Evolutionary conservation across 1,140 invertebrate species (phyloP), one percentile per base, ranked within the genome.

Genomic region (Anagrus nilaparvatae): DNA sequence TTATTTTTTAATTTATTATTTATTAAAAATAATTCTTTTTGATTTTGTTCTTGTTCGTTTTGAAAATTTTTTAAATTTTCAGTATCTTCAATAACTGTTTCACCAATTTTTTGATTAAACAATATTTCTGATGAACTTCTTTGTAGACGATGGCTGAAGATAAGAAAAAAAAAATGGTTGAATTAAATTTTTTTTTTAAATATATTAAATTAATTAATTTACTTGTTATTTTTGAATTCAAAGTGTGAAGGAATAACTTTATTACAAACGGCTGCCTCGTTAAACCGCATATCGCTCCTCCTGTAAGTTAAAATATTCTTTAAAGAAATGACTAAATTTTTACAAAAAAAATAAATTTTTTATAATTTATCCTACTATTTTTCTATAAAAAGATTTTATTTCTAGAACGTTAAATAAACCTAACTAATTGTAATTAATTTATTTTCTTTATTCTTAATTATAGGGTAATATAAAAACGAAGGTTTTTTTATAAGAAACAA

Each of bases 211-310:
- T 20, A 9, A n/a, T n/a, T n/a, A 21, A 60, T 63, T 65, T 48
- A 67, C 64, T 65, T 67, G 46, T 65, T 65, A 53, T 65, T 65
- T 14, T 43, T 40, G 44, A 63, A 48, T 53, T 52, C 55, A 43
- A 56, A 51, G 39, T 60, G 61, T 24, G 60, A 45, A 29, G 54
- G 50, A 44, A 53, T 49, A 44, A 53, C 54, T 46, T 60, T 48
- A 35, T 23, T 23, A 24, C 33, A 37, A 36, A 63, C 47, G 41
- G 54, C n/a, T n/a, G n/a, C 53, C 42, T 65, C 64, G 56, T 60
- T 65, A 52, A 67, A 56, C 52, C 60, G 63, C 64, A 67, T 67
- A 50, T 58, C 54, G 59, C 51, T 52, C 51, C 45, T 46, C 55
- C 61, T 65, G 55, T 44, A 65, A 62, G 38, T 48, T 44, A 47